Evolutionary conservation across 2,888 invertebrate genomes (phyloP).

Genomic region (Rhodophaea formosa): DNA sequence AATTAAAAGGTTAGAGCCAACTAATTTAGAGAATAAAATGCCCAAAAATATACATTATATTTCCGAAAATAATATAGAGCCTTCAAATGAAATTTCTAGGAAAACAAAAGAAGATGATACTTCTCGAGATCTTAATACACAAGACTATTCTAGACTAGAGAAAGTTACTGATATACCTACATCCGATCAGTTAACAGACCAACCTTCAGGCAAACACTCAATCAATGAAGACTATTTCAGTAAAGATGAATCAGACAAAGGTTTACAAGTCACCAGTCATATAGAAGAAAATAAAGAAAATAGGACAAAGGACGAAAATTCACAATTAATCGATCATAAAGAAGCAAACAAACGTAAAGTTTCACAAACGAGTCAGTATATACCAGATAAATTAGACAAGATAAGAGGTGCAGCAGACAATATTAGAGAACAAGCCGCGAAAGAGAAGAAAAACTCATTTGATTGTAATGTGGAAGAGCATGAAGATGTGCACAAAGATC

Average conservation of each 20-base stretch:
- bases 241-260: neutral
- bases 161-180: neutral
- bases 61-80: too few relatives aligned
- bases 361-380: too few relatives aligned
- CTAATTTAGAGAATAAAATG: too few relatives aligned
- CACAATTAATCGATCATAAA: too few relatives aligned
- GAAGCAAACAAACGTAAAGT: too few relatives aligned
- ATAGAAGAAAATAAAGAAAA: neutral
- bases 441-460: too few relatives aligned
- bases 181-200: neutral
- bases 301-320: neutral
- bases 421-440: too few relatives aligned
- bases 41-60: too few relatives aligned
- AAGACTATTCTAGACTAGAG: neutral
- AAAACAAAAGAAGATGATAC: neutral
- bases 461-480: neutral
- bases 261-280: neutral
- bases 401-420: too few relatives aligned
- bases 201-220: neutral
- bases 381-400: too few relatives aligned
- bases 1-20: too few relatives aligned
- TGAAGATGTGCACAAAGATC: neutral
- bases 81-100: neutral
- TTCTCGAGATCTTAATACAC: neutral
- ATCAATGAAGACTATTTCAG: neutral